phyloP scores from a whole-genome alignment of 1,140 invertebrate species.

The Drosophila mauritiana region DNA sequence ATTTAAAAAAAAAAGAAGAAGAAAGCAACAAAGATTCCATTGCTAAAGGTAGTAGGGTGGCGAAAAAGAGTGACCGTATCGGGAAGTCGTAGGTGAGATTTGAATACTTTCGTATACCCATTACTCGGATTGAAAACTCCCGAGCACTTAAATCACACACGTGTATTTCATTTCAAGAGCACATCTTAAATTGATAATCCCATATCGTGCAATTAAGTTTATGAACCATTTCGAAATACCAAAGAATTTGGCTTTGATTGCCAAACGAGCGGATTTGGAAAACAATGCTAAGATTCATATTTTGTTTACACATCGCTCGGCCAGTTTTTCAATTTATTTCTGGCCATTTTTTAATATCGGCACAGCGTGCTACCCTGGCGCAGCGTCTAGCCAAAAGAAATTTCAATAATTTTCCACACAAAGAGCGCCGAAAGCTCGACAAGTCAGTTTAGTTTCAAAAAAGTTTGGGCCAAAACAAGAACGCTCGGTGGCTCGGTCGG shows the following conservation, averaged over 20 bases:
- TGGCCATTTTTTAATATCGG: slow-evolving; percentile 6
- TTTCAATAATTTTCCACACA: slow-evolving; percentile 80
- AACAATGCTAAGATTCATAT: slow-evolving; percentile 37
- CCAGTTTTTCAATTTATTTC: slow-evolving; percentile 25
- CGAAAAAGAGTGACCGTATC: slow-evolving; percentile 48
- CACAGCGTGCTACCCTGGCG: slow-evolving; percentile 68
- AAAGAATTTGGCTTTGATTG: slow-evolving; percentile 37
- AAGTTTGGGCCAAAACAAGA: slow-evolving; percentile 75
- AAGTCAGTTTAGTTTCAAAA: slow-evolving; percentile 76
- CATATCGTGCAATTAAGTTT: slow-evolving; percentile 25
- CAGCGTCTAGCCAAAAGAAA: slow-evolving; percentile 58
- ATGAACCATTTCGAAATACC: slow-evolving; percentile 43
- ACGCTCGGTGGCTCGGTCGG: slow-evolving; percentile 40
- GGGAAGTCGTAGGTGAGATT: background rate
- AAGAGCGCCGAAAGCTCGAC: slow-evolving; percentile 60
- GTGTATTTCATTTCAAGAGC: slow-evolving; percentile 28
- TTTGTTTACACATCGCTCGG: slow-evolving; percentile 34
- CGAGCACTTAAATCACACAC: slow-evolving; percentile 7
- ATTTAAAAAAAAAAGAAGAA: slow-evolving; percentile 48
- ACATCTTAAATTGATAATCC: slow-evolving; percentile 44
- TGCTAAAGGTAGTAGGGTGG: slow-evolving; percentile 60
- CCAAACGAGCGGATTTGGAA: slow-evolving; percentile 13
- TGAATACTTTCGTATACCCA: background rate
- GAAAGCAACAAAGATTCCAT: slow-evolving; percentile 59
- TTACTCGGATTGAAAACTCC: background rate